Base-by-base conservation (phyloP, 2,797 vertebrate species). In the Danio choprae region DNA sequence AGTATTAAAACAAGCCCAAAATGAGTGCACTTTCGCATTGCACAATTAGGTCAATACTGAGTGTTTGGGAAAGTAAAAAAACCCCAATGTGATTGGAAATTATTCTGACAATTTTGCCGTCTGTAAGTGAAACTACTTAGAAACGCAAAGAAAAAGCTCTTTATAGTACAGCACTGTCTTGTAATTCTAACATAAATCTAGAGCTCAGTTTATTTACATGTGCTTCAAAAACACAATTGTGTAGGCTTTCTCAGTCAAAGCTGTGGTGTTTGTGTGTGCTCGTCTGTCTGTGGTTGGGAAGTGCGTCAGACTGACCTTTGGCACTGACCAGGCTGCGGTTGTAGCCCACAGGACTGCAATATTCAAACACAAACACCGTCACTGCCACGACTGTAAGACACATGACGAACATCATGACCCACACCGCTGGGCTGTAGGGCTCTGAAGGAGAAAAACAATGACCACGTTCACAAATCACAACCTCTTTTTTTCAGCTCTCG, bases 321-420 rank as follows among this genome's bases (percentile, higher is more conserved):
- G 94, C 97, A 0, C 84, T 97, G 89, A 95, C 93, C 88, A 99
- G 94, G 88, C 96, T 96, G 88, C 95, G 96, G 91, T 97, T 97
- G 91, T 99, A 99, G 76, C 98, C 97, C n/a, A 98, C 96, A 0
- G 98, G 98, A 84, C 98, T 99, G 91, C 96, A 98, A 89, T 99
- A 99, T 87, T 99, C 98, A 0, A 99, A 99, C 84, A 97, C 91
- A 3, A 98, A 99, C 85, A 99, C 98, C 0, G 97, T 98, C 89
- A 98, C 85, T 4, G 97, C 97, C 80, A 99, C 98, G 41, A 99
- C 97, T 0, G 97, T 97, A 87, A 99, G 95, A 87, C 98, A 99
- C 97, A 99, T 98, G 87, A 99, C 97, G 2, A 99, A 99, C 97
- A 99, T 99, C 98, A 99, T 99, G 83, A 99, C 97, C 97, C 98